Conservation (phyloP, 2,113 vertebrate genomes). For the Carollia perspicillata region DNA sequence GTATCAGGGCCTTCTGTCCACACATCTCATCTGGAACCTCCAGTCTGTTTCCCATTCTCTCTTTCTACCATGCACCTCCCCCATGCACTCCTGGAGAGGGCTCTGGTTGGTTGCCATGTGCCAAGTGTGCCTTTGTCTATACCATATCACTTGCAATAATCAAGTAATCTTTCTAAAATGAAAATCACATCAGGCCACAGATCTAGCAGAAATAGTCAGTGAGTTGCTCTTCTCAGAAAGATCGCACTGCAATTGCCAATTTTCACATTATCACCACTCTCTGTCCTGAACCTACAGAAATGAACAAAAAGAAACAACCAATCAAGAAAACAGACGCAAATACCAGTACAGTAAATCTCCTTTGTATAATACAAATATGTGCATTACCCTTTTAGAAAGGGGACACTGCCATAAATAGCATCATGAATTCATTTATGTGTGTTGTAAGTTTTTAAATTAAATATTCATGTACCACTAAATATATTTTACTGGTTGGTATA, state of each 20-base stretch:
- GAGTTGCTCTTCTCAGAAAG: neutral
- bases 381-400: neutral
- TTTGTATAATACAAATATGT: neutral
- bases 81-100: neutral
- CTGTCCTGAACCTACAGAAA: neutral
- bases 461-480: conserved; percentile 38
- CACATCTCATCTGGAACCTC: neutral
- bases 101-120: neutral
- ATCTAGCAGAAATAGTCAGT: neutral
- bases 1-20: neutral
- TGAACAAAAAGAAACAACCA: neutral
- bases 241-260: neutral
- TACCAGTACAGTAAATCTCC: neutral
- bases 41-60: neutral
- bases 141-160: neutral
- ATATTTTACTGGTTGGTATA: conserved; percentile 13
- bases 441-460: conserved; percentile 35
- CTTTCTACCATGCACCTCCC: neutral
- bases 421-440: neutral
- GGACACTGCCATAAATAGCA: neutral
- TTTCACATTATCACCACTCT: neutral
- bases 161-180: neutral
- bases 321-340: neutral
- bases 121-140: neutral
- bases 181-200: neutral